These are phyloP conservation scores for Rana temporaria DNA, from an alignment of 2,113 vertebrate species.

Conservation along the genomic window DNA sequence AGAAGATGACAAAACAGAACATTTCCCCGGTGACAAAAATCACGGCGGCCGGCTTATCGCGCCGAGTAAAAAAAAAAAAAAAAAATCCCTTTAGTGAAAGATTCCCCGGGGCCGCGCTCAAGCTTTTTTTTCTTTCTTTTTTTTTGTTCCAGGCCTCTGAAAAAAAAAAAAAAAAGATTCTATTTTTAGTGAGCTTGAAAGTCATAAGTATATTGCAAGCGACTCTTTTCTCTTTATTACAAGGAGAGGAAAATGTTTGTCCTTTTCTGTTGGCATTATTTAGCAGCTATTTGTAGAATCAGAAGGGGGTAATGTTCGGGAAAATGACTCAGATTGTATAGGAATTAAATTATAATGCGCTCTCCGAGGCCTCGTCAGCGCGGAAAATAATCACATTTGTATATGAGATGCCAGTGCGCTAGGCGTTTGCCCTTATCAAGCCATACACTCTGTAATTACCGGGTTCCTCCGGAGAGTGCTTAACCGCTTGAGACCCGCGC, in stretches of 20 bases:
- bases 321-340: constrained; percentile 35
- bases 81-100: constrained; percentile 36
- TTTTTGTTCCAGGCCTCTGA: not conserved
- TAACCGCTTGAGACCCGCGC: too few species aligned
- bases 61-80: not conserved
- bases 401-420: not conserved
- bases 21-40: constrained; percentile 3
- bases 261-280: constrained; percentile 17
- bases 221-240: not conserved
- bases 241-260: not conserved
- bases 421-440: constrained; percentile 17
- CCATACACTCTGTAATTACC: not conserved
- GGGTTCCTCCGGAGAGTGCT: not conserved
- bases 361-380: constrained; percentile 14
- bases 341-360: constrained; percentile 19
- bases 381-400: constrained; percentile 18
- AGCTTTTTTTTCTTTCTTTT: too few species aligned
- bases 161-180: not conserved
- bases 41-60: not conserved
- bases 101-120: not conserved
- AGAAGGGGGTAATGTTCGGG: constrained; percentile 30
- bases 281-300: constrained; percentile 24
- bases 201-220: not conserved
- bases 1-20: constrained; percentile 13
- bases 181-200: constrained; percentile 43